Conservation (phyloP, 2,113 vertebrate genomes). For the cat (Felis catus) region DNA sequence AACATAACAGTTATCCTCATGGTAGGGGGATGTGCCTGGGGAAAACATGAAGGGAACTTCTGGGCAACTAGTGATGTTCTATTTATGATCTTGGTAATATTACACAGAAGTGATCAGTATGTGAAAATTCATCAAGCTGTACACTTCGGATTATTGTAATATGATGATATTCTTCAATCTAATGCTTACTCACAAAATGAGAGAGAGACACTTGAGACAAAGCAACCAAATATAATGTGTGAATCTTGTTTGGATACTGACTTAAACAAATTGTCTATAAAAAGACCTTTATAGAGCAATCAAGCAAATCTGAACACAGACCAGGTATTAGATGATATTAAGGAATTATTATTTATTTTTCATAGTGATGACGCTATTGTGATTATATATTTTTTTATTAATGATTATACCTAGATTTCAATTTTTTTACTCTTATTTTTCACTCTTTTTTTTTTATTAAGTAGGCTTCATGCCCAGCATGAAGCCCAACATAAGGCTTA, state of each 20-base stretch:
- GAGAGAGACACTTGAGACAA: background rate
- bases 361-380: background rate
- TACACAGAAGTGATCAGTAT: background rate
- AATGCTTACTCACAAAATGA: background rate
- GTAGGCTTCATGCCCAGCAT: too few species aligned
- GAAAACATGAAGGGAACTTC: background rate
- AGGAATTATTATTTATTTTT: background rate
- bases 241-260: background rate
- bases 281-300: background rate
- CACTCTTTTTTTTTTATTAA: too few species aligned
- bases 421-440: too few species aligned
- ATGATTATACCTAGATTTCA: too few species aligned
- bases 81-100: background rate
- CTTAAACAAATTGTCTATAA: background rate
- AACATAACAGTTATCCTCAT: background rate
- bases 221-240: background rate
- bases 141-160: background rate
- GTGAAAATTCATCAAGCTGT: background rate
- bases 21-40: background rate
- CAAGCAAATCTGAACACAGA: constrained; percentile 20
- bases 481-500: too few species aligned
- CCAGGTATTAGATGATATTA: background rate
- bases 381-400: background rate
- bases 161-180: background rate
- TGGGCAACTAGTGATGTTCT: background rate